These are phyloP conservation scores for Dasypolia templi DNA, from an alignment of 2,888 invertebrate species.

Conservation along the genomic window DNA sequence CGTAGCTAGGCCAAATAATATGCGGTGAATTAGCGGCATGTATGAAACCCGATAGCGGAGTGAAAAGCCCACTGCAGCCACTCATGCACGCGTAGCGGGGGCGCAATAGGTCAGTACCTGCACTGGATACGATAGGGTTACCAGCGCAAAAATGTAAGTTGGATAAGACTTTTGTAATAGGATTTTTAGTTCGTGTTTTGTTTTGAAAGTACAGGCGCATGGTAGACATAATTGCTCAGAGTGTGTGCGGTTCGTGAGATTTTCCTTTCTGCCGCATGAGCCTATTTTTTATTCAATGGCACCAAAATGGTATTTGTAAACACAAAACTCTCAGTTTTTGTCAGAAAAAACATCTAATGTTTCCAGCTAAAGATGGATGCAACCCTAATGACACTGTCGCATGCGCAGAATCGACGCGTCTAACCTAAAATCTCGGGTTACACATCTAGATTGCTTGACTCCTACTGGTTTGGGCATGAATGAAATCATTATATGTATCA, in stretches of 20 bases:
- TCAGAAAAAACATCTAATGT: background rate
- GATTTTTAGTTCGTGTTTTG: background rate
- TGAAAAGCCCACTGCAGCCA: constrained; percentile 66
- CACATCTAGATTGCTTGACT: constrained; percentile 46
- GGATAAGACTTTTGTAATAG: background rate
- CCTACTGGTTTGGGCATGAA: constrained; percentile 46
- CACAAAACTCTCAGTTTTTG: background rate
- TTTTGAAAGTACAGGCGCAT: background rate
- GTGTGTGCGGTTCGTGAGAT: too few relatives aligned
- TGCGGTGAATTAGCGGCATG: constrained; percentile 52
- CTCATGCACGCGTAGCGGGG: constrained; percentile 62
- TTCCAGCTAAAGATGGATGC: background rate
- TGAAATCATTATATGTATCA: constrained; percentile 26
- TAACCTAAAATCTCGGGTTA: constrained; percentile 61
- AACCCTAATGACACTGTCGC: constrained; percentile 48
- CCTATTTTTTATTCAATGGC: background rate
- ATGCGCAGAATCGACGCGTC: constrained; percentile 45
- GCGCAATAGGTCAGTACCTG: constrained; percentile 66
- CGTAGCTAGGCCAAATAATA: constrained; percentile 39
- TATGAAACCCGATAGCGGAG: constrained; percentile 63
- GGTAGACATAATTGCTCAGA: background rate
- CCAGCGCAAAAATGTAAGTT: constrained; percentile 1
- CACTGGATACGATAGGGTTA: constrained; percentile 41
- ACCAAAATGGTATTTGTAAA: background rate
- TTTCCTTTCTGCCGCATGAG: background rate